Evolutionary conservation across 2,888 invertebrate genomes (phyloP), one percentile per base, ranked within the genome.

Genomic region (Pelosia muscerda): DNA sequence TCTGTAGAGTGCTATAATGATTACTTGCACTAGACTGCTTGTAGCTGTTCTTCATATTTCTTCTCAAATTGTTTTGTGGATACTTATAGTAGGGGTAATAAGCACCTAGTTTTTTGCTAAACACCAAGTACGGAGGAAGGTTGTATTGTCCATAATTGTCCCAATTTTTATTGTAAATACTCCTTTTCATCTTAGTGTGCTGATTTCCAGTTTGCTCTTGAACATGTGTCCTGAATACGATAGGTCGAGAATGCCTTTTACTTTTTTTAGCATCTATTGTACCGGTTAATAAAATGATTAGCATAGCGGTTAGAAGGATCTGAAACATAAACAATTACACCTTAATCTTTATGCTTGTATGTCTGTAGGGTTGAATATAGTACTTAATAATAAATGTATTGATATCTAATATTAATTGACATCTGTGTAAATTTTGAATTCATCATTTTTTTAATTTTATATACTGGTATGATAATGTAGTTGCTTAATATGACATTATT

Each of bases 81-180:
- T 85, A 90, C 23, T 86, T 90, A 60, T 86, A 93, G 73, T 91
- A 94, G 0, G 94, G 93, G 42, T 87, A 92, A 58, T 94, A 94
- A 0, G 92, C 85, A 0, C 93, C 93, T 11, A 82, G 77, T 76
- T 93, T 92, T 68, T 84, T 88, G 65, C 93, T 94, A 58, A 87
- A 93, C 0, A 94, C 92, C 58, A 94, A 82, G 71, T 94, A 94
- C 6, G 93, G 92, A 0, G 93, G 92, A 25, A 92, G 78, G 25
- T 84, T 84, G 61, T 82, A 84, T 63, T 81, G 78, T 53, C 70
- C 79, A 6, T 77, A 71, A 22, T 75, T 78, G 2, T 81, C 79
- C 87, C 87, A 89, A 67, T 71, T 87, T 15, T 80, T 77, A 34
- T 83, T 79, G 71, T 88, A 84, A 0, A 86, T 75, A 71, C 79